phyloP scores from a whole-genome alignment of 2,888 invertebrate genomes.

The Andrena marginata region DNA sequence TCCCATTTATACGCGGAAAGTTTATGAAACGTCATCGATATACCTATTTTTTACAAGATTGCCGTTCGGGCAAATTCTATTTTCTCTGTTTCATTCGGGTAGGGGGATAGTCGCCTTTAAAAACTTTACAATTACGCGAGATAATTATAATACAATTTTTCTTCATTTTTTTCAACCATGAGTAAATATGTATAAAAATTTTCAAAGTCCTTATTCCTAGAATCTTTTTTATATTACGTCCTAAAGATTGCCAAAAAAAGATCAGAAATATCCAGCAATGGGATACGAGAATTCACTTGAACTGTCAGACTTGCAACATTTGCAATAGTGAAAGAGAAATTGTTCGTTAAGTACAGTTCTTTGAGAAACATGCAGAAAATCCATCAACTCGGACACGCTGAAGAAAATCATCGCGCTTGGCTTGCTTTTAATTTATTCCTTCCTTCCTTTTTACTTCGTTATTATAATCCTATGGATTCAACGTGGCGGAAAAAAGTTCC shows the following conservation, averaged over 20 bases:
- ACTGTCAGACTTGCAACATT: background rate
- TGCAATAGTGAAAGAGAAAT: background rate
- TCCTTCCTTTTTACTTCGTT: constrained; percentile 44
- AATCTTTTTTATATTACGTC: too few relatives aligned
- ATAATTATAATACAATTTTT: too few relatives aligned
- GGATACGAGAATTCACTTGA: background rate
- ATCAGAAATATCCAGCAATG: background rate
- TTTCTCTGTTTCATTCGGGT: too few relatives aligned
- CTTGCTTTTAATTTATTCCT: constrained; percentile 56
- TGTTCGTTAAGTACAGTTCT: constrained; percentile 2
- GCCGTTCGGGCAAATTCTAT: too few relatives aligned
- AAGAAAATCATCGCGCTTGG: background rate
- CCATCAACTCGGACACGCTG: background rate
- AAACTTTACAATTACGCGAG: too few relatives aligned
- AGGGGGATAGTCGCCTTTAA: too few relatives aligned
- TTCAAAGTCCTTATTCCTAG: too few relatives aligned
- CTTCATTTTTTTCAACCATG: too few relatives aligned
- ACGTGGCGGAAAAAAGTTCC: constrained; percentile 56
- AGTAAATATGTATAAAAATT: too few relatives aligned
- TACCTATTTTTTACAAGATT: too few relatives aligned
- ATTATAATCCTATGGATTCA: constrained; percentile 49
- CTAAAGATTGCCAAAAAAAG: background rate
- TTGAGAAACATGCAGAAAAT: background rate
- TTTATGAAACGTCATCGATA: too few relatives aligned
- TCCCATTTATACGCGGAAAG: too few relatives aligned